phyloP scores from a whole-genome alignment of 2,888 invertebrate genomes.

The Rosalia funebris region DNA sequence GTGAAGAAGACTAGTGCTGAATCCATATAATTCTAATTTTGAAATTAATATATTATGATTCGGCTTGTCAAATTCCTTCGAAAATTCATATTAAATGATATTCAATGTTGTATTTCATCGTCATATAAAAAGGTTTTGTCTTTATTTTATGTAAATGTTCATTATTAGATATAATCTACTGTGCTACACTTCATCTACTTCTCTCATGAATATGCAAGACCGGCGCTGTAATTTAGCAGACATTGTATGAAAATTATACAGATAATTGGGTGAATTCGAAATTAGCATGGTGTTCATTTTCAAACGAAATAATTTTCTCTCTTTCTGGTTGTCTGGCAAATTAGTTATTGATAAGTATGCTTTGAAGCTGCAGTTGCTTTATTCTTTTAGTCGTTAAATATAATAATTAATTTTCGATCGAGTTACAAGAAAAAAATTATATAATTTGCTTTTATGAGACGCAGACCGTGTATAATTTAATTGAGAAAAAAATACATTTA shows the following conservation, averaged over 20 bases:
- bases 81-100: no score
- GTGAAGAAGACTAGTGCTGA: no score
- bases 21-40: no score
- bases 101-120: no score
- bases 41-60: no score
- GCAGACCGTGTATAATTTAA: neutral
- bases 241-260: constrained; percentile 48
- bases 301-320: constrained; percentile 37
- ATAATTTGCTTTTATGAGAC: neutral
- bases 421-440: neutral
- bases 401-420: neutral
- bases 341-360: constrained; percentile 35
- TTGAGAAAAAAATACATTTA: no score
- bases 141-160: no score
- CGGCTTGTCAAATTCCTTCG: no score
- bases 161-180: constrained; percentile 19
- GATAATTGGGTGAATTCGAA: constrained; percentile 44
- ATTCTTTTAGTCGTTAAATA: constrained; percentile 23
- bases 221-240: constrained; percentile 41
- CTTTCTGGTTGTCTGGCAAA: constrained; percentile 35
- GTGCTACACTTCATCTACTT: constrained; percentile 34
- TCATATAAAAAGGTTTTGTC: no score
- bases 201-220: constrained; percentile 50
- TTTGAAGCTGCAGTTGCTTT: constrained; percentile 33
- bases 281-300: constrained; percentile 42